Percentiles rank a stretch among this genome's conserved stretches.
These are phyloP conservation scores for Ganaspis sp. DNA, from an alignment of 1,140 invertebrate genomes.

Conservation along the genomic window DNA sequence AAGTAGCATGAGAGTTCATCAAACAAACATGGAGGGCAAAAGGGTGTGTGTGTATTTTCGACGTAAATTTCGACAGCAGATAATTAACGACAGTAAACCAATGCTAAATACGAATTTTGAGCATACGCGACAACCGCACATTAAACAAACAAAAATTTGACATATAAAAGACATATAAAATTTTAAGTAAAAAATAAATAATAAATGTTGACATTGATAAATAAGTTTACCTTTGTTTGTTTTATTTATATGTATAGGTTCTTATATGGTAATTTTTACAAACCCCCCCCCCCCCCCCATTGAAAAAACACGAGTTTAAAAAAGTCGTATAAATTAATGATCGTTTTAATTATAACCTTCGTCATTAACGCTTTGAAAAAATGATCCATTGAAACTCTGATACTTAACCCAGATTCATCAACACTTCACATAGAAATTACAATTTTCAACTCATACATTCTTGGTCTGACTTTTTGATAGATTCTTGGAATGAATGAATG, in stretches of 20 bases:
- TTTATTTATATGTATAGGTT: no score
- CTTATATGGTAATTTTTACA: no score
- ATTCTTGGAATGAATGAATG: no score
- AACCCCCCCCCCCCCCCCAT: no score
- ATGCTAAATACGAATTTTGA: slow-evolving; percentile 49
- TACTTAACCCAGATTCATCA: background rate
- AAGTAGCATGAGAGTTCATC: slow-evolving; percentile 17
- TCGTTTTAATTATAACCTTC: background rate
- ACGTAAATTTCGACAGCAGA: slow-evolving; percentile 51
- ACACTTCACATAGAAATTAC: background rate
- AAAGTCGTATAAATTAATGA: background rate
- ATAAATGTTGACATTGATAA: no score
- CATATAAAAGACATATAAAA: background rate
- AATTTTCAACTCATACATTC: background rate
- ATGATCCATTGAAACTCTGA: background rate
- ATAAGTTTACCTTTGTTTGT: no score
- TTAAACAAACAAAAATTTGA: background rate
- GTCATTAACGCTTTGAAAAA: background rate
- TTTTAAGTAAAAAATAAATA: no score
- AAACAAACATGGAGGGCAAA: slow-evolving; percentile 10
- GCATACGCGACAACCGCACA: background rate
- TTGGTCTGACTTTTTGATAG: no score
- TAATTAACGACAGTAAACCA: slow-evolving; percentile 57
- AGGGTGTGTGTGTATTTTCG: slow-evolving; percentile 44
- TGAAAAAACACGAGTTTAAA: background rate